Percentiles rank a stretch among this genome's conserved stretches.
These are phyloP conservation scores for Ptychochromis oligacanthus DNA, from an alignment of 2,113 vertebrate species.

Conservation along the genomic window DNA sequence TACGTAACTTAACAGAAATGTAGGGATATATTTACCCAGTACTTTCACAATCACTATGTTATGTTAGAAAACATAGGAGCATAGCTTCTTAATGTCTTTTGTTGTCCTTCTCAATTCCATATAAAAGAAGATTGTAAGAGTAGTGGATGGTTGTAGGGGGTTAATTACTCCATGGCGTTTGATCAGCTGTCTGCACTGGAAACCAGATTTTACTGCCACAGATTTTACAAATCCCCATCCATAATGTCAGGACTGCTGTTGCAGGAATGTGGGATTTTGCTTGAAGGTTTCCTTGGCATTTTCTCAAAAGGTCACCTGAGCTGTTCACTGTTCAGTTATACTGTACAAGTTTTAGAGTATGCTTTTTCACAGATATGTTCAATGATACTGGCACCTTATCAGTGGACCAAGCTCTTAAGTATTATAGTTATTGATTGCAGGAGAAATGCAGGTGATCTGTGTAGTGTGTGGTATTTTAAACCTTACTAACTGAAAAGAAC, in stretches of 20 bases:
- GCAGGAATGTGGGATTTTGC: conserved; percentile 53
- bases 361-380: conserved; percentile 30
- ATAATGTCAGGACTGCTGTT: conserved; percentile 56
- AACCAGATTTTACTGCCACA: conserved; percentile 32
- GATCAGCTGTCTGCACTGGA: conserved; percentile 24
- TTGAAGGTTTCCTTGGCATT: conserved; percentile 66
- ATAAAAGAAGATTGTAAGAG: conserved; percentile 7
- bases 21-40: not conserved
- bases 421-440: conserved; percentile 38
- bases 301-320: conserved; percentile 68
- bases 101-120: not conserved
- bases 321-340: conserved; percentile 31
- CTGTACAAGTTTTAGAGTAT: conserved; percentile 25
- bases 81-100: not conserved
- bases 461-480: conserved; percentile 2
- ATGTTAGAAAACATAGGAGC: not conserved
- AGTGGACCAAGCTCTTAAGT: conserved; percentile 29
- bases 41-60: not conserved
- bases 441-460: not conserved
- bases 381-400: conserved; percentile 43
- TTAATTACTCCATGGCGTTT: conserved; percentile 24
- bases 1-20: not conserved
- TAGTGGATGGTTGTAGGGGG: not conserved
- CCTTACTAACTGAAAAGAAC: not conserved
- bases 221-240: conserved; percentile 48